Base-by-base conservation (phyloP, 1,140 invertebrate species). In the Temnothorax longispinosus region DNA sequence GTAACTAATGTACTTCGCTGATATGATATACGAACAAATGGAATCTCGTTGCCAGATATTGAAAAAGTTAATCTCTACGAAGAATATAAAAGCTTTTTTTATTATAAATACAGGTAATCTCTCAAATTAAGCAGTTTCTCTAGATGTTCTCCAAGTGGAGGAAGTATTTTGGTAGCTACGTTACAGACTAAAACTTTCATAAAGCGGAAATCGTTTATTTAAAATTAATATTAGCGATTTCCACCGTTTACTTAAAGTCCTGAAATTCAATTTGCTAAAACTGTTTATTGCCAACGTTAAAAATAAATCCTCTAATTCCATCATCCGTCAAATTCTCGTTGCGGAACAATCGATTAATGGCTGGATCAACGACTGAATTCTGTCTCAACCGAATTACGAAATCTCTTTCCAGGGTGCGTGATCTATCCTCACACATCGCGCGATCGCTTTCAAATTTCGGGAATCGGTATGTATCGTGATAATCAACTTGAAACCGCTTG, bases 401-500 rank as follows among this genome's bases (percentile, higher is more conserved):
- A 67, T 69, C 18, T 69, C 21, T 78, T 77, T 80, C 2, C 10
- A 5, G 41, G 15, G 41, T 32, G 13, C 15, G 21, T 13, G 77
- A 35, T 75, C 41, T 47, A 13, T 47, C 27, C 18, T 60, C 38
- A 6, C 38, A 6, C 11, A 35, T 80, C 44, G 76, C 32, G 54
- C 13, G 32, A 50, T 38, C 13, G 80, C 54, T 75, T 21, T 74
- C 41, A 75, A 47, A 84, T 84, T 75, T 74, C 13, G 41, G 54
- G 21, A 84, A 74, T 74, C 47, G 47, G n/a, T 52, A 38, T 47
- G 2, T 54, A 27, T 6, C 64, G 41, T 8, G 52, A 50, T 75
- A 84, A 75, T 84, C 69, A 60, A 82, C 69, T 84, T 84, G 47
- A 75, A 75, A 75, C 27, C 54, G 69, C 69, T 47, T 47, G 18